These are phyloP conservation scores for Amphibalanus amphitrite DNA, from an alignment of 1,140 invertebrate species.

Conservation along the genomic window DNA sequence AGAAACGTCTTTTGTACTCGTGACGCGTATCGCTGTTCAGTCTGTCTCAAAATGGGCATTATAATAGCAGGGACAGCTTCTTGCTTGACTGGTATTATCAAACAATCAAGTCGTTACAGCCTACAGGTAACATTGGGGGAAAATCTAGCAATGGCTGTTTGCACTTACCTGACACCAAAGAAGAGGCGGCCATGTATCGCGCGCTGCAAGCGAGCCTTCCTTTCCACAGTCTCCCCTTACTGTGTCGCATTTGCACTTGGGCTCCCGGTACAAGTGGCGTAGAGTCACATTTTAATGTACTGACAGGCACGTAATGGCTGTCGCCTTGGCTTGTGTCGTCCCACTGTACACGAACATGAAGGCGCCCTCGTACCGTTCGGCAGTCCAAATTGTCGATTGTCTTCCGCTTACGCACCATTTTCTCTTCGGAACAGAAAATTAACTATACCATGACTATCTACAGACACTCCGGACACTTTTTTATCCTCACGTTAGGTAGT, in stretches of 20 bases:
- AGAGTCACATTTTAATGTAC: neutral
- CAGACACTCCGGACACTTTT: no score
- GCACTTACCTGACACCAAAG: neutral
- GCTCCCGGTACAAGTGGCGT: neutral
- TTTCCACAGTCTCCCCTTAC: neutral
- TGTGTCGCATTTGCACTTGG: neutral
- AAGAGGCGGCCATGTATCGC: neutral
- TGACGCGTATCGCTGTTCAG: no score
- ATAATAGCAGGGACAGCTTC: no score
- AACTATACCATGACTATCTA: neutral
- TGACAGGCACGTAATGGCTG: neutral
- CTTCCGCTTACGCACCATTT: neutral
- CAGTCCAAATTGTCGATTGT: neutral
- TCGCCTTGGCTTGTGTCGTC: neutral
- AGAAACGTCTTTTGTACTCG: no score
- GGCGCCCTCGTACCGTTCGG: neutral
- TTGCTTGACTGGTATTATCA: neutral
- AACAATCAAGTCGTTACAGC: neutral
- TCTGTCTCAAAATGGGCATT: no score
- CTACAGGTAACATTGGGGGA: neutral
- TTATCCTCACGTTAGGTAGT: no score
- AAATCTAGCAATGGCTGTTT: neutral
- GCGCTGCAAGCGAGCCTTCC: neutral
- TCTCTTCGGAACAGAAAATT: neutral
- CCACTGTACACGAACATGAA: neutral